Percentiles rank a stretch among this genome's conserved stretches.
Evolutionary conservation across 2,888 invertebrate genomes (phyloP).

Genomic region (Bruchidius siliquastri): DNA sequence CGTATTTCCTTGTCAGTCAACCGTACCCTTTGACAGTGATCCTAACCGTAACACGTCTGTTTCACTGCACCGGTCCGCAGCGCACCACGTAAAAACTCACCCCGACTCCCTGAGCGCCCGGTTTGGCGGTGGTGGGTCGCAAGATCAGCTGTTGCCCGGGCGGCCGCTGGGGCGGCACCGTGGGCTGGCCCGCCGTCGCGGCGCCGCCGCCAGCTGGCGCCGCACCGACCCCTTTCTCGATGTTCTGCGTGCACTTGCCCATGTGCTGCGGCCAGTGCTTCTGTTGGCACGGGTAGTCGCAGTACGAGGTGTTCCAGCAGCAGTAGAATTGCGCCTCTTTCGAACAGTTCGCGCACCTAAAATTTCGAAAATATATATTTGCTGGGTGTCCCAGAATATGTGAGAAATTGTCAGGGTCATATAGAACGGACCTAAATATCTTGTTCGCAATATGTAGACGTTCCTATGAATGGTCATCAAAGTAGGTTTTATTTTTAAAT

Average conservation of each 20-base stretch:
- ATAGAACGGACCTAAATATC: too few species aligned
- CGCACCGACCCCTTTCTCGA: slow-evolving; percentile 12
- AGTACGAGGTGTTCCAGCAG: slow-evolving; percentile 95
- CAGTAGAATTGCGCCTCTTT: slow-evolving; percentile 90
- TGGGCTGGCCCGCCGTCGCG: background rate
- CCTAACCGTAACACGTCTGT: background rate
- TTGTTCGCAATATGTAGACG: too few species aligned
- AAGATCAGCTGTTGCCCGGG: slow-evolving; percentile 29
- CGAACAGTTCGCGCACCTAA: slow-evolving; percentile 76
- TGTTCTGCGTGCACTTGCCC: slow-evolving; percentile 53
- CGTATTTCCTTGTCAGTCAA: too few species aligned
- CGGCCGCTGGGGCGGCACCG: slow-evolving; percentile 17
- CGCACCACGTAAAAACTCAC: slow-evolving; percentile 27
- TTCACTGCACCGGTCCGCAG: slow-evolving; percentile 8
- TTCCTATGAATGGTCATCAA: too few species aligned
- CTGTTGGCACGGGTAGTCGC: slow-evolving; percentile 83
- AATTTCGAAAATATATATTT: too few species aligned
- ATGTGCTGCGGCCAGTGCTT: slow-evolving; percentile 80
- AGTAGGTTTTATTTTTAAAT: too few species aligned
- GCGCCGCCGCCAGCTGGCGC: background rate
- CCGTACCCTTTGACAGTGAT: too few species aligned
- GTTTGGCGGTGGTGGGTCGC: slow-evolving; percentile 12
- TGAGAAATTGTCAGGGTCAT: too few species aligned
- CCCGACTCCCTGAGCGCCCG: slow-evolving; percentile 26
- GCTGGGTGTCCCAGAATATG: too few species aligned